A percentile compares a stretch with the other conserved stretches of the same genome.
Conservation (phyloP, 2,797 vertebrate genomes). For the Tapera naevia region DNA sequence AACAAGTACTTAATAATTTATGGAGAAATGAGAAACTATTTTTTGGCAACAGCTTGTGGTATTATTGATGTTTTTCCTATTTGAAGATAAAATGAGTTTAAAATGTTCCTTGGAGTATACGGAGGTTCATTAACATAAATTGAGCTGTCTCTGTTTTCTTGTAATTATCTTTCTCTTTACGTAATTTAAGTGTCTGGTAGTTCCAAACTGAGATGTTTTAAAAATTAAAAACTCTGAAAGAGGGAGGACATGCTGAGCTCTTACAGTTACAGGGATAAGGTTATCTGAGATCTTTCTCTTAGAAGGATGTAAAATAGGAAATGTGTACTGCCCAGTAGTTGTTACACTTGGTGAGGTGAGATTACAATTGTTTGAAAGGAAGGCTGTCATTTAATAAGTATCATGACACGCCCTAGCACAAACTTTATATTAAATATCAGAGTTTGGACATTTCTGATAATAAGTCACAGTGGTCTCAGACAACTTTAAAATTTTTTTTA, state of each 20-base stretch:
- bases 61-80: neutral
- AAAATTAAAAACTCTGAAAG: neutral
- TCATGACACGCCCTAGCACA: neutral
- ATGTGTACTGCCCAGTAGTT: neutral
- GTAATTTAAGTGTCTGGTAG: neutral
- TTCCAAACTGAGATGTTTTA: neutral
- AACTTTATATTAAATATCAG: neutral
- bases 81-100: slow-evolving; percentile 1
- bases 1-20: slow-evolving; percentile 37
- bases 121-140: slow-evolving; percentile 9
- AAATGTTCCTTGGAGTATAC: slow-evolving; percentile 1
- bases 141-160: neutral
- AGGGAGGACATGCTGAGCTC: neutral
- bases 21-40: neutral
- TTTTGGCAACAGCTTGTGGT: neutral
- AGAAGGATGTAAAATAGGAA: neutral
- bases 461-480: neutral
- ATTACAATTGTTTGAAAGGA: neutral
- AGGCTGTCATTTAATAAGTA: neutral
- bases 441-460: neutral
- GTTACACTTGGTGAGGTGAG: neutral
- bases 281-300: neutral
- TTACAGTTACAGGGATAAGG: neutral
- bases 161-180: neutral
- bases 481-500: slow-evolving; percentile 37